phyloP scores from a whole-genome alignment of 1,140 invertebrate species.

The Teleogryllus occipitalis region DNA sequence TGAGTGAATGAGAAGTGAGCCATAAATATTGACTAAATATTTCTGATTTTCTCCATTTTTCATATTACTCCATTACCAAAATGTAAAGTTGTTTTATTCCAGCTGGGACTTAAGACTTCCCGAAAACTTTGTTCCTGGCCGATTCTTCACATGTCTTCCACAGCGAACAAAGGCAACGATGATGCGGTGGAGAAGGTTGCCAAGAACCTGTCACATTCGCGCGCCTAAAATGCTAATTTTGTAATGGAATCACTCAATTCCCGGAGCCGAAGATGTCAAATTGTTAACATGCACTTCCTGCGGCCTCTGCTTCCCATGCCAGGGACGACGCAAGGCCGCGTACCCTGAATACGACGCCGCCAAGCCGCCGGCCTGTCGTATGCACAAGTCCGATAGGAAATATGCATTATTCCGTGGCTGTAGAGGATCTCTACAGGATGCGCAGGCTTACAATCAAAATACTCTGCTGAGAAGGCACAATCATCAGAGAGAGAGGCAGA shows the following conservation, averaged over 20 bases:
- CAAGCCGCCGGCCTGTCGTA: background rate
- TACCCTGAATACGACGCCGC: background rate
- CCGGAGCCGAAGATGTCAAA: background rate
- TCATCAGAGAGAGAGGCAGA: too few relatives aligned
- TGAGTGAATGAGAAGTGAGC: too few relatives aligned
- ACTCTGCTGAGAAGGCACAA: background rate
- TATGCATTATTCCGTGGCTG: background rate
- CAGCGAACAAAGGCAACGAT: too few relatives aligned
- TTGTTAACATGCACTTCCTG: background rate
- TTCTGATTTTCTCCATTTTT: too few relatives aligned
- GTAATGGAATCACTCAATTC: background rate
- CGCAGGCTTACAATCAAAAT: background rate
- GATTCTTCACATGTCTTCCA: too few relatives aligned
- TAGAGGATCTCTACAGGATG: background rate
- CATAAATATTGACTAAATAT: too few relatives aligned
- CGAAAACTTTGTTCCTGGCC: too few relatives aligned
- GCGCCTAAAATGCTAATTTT: background rate
- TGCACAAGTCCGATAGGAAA: background rate
- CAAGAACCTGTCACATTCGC: background rate
- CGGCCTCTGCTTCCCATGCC: background rate
- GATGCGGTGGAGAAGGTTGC: too few relatives aligned
- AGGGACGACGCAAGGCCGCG: background rate
- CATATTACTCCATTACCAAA: too few relatives aligned
- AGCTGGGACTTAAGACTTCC: too few relatives aligned
- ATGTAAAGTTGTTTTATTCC: too few relatives aligned